phyloP scores from a whole-genome alignment of 2,113 vertebrate species.

The Albula glossodonta region DNA sequence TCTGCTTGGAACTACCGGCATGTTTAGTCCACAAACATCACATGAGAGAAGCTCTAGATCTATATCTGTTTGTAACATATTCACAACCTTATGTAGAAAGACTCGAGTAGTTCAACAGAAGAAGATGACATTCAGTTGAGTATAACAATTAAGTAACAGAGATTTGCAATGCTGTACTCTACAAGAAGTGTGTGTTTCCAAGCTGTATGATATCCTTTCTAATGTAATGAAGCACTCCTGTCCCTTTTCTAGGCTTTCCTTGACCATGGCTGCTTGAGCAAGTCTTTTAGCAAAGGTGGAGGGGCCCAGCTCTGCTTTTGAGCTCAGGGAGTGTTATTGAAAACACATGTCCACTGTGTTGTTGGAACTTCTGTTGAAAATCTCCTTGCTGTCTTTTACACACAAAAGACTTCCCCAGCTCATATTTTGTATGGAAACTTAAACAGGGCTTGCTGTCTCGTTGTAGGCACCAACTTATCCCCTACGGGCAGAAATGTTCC shows the following conservation, averaged over 20 bases:
- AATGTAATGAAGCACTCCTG: conserved; percentile 65
- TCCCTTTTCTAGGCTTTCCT: conserved; percentile 61
- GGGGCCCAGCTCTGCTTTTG: conserved; percentile 58
- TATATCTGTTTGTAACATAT: neutral
- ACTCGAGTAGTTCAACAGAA: neutral
- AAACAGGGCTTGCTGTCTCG: conserved; percentile 64
- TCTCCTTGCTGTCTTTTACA: conserved; percentile 60
- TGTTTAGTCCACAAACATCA: neutral
- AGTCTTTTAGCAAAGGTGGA: conserved; percentile 54
- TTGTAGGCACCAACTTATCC: conserved; percentile 62
- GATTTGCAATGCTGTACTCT: neutral
- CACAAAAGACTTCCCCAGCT: conserved; percentile 58
- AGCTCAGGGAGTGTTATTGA: conserved; percentile 64
- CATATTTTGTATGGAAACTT: conserved; percentile 59
- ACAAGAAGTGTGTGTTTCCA: neutral
- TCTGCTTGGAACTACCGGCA: neutral
- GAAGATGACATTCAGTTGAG: neutral
- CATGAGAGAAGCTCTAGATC: neutral
- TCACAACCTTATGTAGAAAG: neutral
- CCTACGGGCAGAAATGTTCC: conserved; percentile 65
- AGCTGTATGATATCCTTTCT: conserved; percentile 56
- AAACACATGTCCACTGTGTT: conserved; percentile 66
- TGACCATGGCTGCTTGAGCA: conserved; percentile 40
- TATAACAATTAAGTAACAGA: neutral
- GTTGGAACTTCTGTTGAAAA: conserved; percentile 60